These are phyloP conservation scores for Papilio gigon DNA, from an alignment of 2,888 invertebrate genomes.

Conservation along the genomic window DNA sequence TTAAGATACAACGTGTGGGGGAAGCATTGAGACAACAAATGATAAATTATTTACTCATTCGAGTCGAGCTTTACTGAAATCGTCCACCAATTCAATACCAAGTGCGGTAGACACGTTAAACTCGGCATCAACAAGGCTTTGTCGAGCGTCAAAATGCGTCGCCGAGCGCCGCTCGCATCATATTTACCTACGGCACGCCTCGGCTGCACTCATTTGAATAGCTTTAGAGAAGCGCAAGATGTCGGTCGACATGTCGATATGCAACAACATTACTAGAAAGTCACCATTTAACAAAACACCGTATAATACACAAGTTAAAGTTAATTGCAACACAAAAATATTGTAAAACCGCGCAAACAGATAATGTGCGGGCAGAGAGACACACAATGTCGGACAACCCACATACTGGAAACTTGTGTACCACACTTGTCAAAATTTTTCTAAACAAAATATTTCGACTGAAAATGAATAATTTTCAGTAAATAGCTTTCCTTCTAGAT, in stretches of 20 bases:
- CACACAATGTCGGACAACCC: no score
- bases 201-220: conserved; percentile 74
- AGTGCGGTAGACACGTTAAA: not conserved
- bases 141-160: conserved; percentile 24
- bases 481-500: no score
- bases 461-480: no score
- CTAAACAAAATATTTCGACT: no score
- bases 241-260: conserved; percentile 39
- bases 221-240: conserved; percentile 52
- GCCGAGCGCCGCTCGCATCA: conserved; percentile 52
- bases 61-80: no score
- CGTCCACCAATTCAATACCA: not conserved
- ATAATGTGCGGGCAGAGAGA: no score
- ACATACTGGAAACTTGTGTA: no score
- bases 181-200: conserved; percentile 68
- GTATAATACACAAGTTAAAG: no score
- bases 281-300: not conserved
- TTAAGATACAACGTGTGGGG: no score
- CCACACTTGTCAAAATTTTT: no score
- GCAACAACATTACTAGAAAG: not conserved
- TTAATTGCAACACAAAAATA: not conserved
- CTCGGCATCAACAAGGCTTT: conserved; percentile 21
- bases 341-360: not conserved
- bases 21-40: not conserved
- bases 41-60: not conserved